A percentile compares a stretch with the other conserved stretches of the same genome.
phyloP scores from a whole-genome alignment of 1,140 invertebrate genomes.

The Monomorium pharaonis region DNA sequence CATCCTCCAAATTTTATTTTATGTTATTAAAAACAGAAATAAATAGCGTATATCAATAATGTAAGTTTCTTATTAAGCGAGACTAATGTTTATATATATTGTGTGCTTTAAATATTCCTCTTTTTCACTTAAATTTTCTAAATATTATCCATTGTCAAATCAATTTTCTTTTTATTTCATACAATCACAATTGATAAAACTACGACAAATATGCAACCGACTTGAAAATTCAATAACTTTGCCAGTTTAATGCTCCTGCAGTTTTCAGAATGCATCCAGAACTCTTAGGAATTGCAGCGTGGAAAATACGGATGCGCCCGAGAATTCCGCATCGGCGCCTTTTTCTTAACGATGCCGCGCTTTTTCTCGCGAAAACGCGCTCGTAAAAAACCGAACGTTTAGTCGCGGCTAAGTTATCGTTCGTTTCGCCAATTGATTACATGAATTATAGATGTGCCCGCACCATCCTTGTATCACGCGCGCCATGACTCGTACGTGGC shows the following conservation, averaged over 20 bases:
- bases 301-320: constrained; percentile 9
- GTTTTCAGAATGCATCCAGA: background rate
- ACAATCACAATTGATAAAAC: background rate
- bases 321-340: background rate
- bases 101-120: background rate
- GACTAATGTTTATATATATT: background rate
- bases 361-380: constrained; percentile 37
- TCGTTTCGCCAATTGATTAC: constrained; percentile 76
- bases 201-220: background rate
- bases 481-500: constrained; percentile 63
- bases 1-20: background rate
- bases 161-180: background rate
- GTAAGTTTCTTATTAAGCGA: background rate
- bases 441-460: constrained; percentile 75
- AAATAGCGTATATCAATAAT: background rate
- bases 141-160: background rate
- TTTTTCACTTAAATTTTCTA: background rate
- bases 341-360: constrained; percentile 20
- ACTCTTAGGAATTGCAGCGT: background rate
- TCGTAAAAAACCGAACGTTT: constrained; percentile 70
- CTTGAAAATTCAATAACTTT: constrained; percentile 5
- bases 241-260: background rate
- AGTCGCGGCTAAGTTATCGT: constrained; percentile 69
- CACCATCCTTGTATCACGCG: constrained; percentile 55
- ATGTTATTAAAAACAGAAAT: background rate